These are phyloP conservation scores for Pterostichus madidus DNA, from an alignment of 2,888 invertebrate species.

Conservation along the genomic window DNA sequence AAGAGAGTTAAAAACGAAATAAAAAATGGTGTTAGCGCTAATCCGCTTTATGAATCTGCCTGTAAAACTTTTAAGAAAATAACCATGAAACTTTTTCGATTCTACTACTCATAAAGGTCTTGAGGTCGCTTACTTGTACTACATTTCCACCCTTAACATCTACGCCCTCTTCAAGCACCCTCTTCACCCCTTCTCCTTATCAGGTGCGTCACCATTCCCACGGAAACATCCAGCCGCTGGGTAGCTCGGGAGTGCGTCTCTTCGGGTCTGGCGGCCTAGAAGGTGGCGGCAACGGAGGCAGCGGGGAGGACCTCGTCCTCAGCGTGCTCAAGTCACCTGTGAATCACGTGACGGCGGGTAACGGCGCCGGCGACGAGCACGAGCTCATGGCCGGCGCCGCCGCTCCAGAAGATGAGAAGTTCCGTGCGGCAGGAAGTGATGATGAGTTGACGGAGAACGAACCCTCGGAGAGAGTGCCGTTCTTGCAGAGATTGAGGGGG, in stretches of 20 bases:
- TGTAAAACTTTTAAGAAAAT: too few species aligned
- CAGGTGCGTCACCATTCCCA: slow-evolving; percentile 62
- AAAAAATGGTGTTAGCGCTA: too few species aligned
- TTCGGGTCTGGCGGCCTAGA: slow-evolving; percentile 16
- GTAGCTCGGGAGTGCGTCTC: slow-evolving; percentile 30
- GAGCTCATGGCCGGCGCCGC: slow-evolving; percentile 71
- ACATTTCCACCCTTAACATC: not conserved
- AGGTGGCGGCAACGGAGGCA: slow-evolving; percentile 69
- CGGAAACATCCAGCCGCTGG: slow-evolving; percentile 62
- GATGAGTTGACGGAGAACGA: slow-evolving; percentile 78
- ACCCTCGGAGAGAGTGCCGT: slow-evolving; percentile 77
- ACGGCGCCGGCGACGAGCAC: slow-evolving; percentile 72
- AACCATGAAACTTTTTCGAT: too few species aligned
- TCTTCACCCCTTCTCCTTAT: not conserved
- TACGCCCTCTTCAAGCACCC: too few species aligned
- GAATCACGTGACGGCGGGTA: slow-evolving; percentile 75
- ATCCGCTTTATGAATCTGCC: too few species aligned
- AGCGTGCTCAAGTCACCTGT: slow-evolving; percentile 82
- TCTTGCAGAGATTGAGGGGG: slow-evolving; percentile 78
- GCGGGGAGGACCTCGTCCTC: slow-evolving; percentile 79
- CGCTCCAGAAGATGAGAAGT: slow-evolving; percentile 68
- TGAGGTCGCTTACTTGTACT: not conserved
- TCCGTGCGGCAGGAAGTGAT: slow-evolving; percentile 76
- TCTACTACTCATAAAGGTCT: too few species aligned
- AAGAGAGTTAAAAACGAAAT: too few species aligned